phyloP scores from a whole-genome alignment of 1,140 invertebrate genomes.

The Frieseomelitta varia region DNA sequence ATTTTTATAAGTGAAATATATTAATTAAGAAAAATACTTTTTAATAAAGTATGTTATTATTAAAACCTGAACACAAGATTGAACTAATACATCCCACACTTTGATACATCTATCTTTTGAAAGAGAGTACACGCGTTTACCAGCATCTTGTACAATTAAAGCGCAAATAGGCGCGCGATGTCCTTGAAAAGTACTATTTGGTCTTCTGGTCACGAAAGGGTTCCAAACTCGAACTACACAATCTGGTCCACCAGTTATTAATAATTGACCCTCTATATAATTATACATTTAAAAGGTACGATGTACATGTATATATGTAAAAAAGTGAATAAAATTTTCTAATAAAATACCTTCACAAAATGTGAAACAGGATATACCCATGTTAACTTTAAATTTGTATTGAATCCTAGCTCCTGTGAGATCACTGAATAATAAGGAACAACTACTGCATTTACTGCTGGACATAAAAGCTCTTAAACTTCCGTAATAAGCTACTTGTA shows the following conservation, averaged over 20 bases:
- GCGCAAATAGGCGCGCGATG: slow-evolving; percentile 87
- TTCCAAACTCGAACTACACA: slow-evolving; percentile 89
- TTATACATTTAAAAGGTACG: neutral
- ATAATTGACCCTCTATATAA: slow-evolving; percentile 79
- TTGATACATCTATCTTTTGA: slow-evolving; percentile 87
- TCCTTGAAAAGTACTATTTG: slow-evolving; percentile 85
- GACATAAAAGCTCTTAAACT: slow-evolving; percentile 78
- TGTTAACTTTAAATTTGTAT: slow-evolving; percentile 70
- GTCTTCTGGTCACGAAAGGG: slow-evolving; percentile 86
- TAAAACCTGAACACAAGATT: slow-evolving; percentile 84
- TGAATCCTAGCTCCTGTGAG: slow-evolving; percentile 60
- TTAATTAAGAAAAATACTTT: neutral
- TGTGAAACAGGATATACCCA: slow-evolving; percentile 76
- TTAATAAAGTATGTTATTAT: slow-evolving; percentile 21
- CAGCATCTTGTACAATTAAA: slow-evolving; percentile 84
- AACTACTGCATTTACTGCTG: slow-evolving; percentile 66
- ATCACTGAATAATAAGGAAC: slow-evolving; percentile 72
- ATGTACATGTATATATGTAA: neutral
- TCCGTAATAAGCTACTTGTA: slow-evolving; percentile 85
- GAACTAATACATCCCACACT: slow-evolving; percentile 86
- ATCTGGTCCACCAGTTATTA: slow-evolving; percentile 89
- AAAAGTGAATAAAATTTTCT: neutral
- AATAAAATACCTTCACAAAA: slow-evolving; percentile 73
- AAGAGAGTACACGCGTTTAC: slow-evolving; percentile 83
- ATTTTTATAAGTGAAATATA: neutral